Percentiles rank a stretch among this genome's conserved stretches.
phyloP scores from a whole-genome alignment of 2,888 invertebrate species.

The Tethea ocularis region DNA sequence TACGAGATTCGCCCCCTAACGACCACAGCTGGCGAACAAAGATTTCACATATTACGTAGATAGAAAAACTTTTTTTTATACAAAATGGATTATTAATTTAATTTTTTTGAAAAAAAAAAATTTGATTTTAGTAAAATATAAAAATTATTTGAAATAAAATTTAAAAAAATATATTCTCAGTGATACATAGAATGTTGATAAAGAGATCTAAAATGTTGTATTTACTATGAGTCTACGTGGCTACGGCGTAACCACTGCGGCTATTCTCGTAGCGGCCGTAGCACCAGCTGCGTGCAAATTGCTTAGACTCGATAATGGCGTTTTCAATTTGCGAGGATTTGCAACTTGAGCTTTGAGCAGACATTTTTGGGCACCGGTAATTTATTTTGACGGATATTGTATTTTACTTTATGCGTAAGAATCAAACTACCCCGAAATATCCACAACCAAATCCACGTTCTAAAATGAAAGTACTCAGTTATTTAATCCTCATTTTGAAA shows the following conservation, averaged over 20 bases:
- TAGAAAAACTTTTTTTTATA: conserved; percentile 5
- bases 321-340: conserved; percentile 81
- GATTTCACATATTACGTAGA: conserved; percentile 15
- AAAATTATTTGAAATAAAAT: too few relatives aligned
- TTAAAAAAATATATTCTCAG: too few relatives aligned
- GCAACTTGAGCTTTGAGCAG: conserved; percentile 57
- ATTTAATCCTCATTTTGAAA: too few relatives aligned
- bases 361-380: conserved; percentile 34
- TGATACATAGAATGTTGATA: background rate
- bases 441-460: conserved; percentile 22
- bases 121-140: too few relatives aligned
- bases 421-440: conserved; percentile 11
- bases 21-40: conserved; percentile 50
- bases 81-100: background rate
- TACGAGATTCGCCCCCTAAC: conserved; percentile 68
- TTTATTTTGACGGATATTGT: conserved; percentile 24
- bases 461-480: too few relatives aligned
- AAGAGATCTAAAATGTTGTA: conserved; percentile 4
- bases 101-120: background rate
- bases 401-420: conserved; percentile 9
- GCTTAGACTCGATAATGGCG: conserved; percentile 80
- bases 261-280: conserved; percentile 44
- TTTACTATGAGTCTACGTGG: conserved; percentile 24
- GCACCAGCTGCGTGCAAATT: conserved; percentile 80
- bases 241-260: conserved; percentile 36